phyloP scores from a whole-genome alignment of 2,113 vertebrate species.

The Phyllopteryx taeniolatus region DNA sequence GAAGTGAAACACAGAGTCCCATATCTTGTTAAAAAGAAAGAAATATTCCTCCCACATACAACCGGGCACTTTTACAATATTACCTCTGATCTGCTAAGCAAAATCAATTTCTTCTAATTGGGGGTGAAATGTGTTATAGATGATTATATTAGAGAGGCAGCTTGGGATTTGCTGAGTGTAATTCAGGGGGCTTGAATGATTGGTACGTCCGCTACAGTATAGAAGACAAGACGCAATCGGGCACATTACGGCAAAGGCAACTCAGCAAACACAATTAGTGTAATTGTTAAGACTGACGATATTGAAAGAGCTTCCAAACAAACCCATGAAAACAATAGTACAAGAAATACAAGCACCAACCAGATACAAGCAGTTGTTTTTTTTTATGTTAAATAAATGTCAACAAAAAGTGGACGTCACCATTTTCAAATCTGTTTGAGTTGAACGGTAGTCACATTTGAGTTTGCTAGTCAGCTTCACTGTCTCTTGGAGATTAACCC shows the following conservation, averaged over 20 bases:
- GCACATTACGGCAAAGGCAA: not conserved
- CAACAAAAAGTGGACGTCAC: too few species aligned
- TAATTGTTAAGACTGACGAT: not conserved
- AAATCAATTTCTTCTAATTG: slow-evolving; percentile 16
- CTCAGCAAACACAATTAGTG: not conserved
- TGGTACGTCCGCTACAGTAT: not conserved
- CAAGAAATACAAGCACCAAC: not conserved
- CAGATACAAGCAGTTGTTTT: too few species aligned
- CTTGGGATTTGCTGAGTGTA: slow-evolving; percentile 7
- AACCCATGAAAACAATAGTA: not conserved
- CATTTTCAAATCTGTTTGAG: too few species aligned
- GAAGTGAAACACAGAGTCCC: not conserved
- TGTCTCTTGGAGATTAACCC: too few species aligned
- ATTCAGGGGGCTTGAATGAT: not conserved
- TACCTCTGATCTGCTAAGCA: slow-evolving; percentile 8
- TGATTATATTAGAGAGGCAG: slow-evolving; percentile 15
- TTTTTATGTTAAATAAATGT: too few species aligned
- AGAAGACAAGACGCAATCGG: not conserved
- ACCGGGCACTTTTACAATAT: slow-evolving; percentile 5
- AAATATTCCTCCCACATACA: not conserved
- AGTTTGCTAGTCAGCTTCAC: too few species aligned
- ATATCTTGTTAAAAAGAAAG: slow-evolving; percentile 18
- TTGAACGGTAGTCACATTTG: too few species aligned
- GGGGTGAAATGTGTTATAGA: slow-evolving; percentile 12
- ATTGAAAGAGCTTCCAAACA: not conserved